These are phyloP conservation scores for Neodontobutis hainanensis DNA, from an alignment of 2,113 vertebrate genomes.

Conservation along the genomic window DNA sequence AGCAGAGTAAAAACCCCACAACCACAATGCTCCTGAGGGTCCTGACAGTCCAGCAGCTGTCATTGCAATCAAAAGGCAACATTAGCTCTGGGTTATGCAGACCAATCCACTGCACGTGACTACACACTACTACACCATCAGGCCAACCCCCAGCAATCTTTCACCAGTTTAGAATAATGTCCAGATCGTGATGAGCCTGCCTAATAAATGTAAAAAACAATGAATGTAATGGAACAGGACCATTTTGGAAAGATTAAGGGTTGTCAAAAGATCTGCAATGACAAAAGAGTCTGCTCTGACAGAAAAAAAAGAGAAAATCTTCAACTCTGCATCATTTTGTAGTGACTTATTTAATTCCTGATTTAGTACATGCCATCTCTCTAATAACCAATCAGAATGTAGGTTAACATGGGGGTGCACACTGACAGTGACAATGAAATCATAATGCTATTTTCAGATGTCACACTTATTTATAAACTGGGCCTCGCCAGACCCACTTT, in stretches of 20 bases:
- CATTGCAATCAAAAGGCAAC: slow-evolving; percentile 74
- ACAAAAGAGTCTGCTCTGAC: slow-evolving; percentile 1
- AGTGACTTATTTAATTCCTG: slow-evolving; percentile 53
- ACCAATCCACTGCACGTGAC: slow-evolving; percentile 62
- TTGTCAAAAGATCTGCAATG: background rate
- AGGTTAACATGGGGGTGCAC: slow-evolving; percentile 60
- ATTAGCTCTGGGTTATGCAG: slow-evolving; percentile 64
- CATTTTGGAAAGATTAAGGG: background rate
- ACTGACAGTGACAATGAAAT: slow-evolving; percentile 60
- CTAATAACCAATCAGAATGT: slow-evolving; percentile 56
- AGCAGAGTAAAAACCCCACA: slow-evolving; percentile 42
- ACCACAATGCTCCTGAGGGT: slow-evolving; percentile 55
- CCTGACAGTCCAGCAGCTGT: slow-evolving; percentile 75
- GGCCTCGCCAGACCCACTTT: slow-evolving; percentile 52
- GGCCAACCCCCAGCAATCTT: slow-evolving; percentile 31
- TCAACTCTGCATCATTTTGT: slow-evolving; percentile 28
- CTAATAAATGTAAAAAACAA: slow-evolving; percentile 12
- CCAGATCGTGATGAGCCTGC: slow-evolving; percentile 15
- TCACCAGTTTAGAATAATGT: slow-evolving; percentile 48
- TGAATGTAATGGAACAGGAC: too few relatives aligned
- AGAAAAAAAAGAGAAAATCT: slow-evolving; percentile 19
- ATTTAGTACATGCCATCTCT: slow-evolving; percentile 44
- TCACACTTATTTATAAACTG: slow-evolving; percentile 65
- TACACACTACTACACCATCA: slow-evolving; percentile 45
- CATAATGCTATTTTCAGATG: slow-evolving; percentile 67